phyloP scores from a whole-genome alignment of 2,113 vertebrate species.

The Tylochromis polylepis region DNA sequence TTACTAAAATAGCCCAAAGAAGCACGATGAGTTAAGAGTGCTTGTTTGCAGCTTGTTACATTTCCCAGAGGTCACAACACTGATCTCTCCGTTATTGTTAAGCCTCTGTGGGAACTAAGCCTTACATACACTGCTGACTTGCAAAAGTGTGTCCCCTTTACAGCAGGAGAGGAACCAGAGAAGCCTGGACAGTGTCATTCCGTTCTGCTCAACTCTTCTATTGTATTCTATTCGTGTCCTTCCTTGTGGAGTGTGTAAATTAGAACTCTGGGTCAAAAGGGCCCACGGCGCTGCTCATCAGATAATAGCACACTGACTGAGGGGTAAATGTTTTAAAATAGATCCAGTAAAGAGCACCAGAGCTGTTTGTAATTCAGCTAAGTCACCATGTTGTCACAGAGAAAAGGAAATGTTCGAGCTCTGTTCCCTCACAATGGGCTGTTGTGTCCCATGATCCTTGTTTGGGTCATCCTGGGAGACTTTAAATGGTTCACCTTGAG shows the following conservation, averaged over 20 bases:
- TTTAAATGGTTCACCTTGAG: fast-evolving
- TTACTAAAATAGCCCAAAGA: not conserved
- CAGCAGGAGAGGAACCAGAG: not conserved
- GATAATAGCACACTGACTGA: slow-evolving; percentile 19
- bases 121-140: not conserved
- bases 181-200: not conserved
- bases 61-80: not conserved
- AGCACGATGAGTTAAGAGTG: not conserved
- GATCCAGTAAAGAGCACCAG: not conserved
- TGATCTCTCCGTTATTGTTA: not conserved
- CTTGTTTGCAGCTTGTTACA: not conserved
- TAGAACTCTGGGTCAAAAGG: not conserved
- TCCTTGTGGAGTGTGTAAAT: not conserved
- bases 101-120: not conserved
- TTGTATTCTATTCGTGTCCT: slow-evolving; percentile 29
- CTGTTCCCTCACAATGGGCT: not conserved
- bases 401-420: not conserved
- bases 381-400: not conserved
- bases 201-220: not conserved
- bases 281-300: not conserved
- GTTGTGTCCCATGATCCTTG: not conserved
- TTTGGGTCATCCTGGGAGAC: not conserved
- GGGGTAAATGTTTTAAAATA: slow-evolving; percentile 34
- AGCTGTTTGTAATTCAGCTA: not conserved
- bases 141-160: not conserved